Base-by-base conservation (phyloP, 35 echinoderm and acorn worm genomes). In the Amphiura filiformis region DNA sequence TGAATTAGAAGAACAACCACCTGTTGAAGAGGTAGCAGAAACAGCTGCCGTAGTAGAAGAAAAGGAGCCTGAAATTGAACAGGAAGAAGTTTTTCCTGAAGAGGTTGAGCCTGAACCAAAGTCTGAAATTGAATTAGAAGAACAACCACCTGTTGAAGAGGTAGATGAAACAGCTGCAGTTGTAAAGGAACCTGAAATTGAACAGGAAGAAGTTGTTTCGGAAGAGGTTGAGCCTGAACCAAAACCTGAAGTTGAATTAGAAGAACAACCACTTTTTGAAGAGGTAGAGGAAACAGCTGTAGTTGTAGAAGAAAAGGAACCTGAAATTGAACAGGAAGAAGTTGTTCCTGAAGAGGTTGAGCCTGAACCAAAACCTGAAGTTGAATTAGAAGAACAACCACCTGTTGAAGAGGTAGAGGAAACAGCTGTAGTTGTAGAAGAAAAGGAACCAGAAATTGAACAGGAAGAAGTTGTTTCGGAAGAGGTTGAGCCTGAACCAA, bases 151-250 rank as follows among this genome's bases (percentile, higher is more conserved):
- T 38, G 13, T 47, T 36, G 44, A 26, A 15, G 52, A 35, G 22
- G 18, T 32, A 85, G 34, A n/a, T 33, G 47, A 57, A 65, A 9
- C 1, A 13, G 32, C 36, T 65, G 13, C 18, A 65, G 28, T 28
- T 35, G 31, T 7, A 77, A 39, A 35, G 37, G 65, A 76, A 17
- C 31, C 38, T 77, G 61, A 56, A 44, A 47, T 41, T 14, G 81
- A 18, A 13, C 37, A 3, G 9, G 64, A 39, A 78, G 76, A 79
- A 33, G 35, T 39, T 65, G 37, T 77, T 22, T 2, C 52, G 3
- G 84, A 86, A 9, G 84, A 86, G 35, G 64, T 76, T 76, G n/a
- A 84, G 41, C 40, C 40, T 37, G 86, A 89, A 44, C 31, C 36
- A 31, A 57, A 39, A 78, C 30, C 36, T 57, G 76, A 88, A 76